Evolutionary conservation across 2,797 vertebrate species (phyloP), one percentile per base, ranked within the genome.

Genomic region (Jordanella pulchra): DNA sequence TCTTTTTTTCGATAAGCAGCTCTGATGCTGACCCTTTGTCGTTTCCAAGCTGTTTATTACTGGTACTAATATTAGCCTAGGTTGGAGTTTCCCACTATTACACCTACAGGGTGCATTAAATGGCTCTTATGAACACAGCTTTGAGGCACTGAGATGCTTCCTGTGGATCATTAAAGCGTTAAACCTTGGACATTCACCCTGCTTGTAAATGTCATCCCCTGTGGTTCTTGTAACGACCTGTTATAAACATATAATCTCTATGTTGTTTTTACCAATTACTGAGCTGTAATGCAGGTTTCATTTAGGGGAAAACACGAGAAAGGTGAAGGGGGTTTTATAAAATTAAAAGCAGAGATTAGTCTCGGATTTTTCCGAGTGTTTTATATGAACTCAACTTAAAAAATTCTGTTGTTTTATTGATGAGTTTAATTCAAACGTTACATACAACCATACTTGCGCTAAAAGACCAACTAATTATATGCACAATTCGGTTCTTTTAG

Each of bases 11-110:
- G 6, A 23, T 47, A 28, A 47, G 25, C 64, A 32, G 5, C 10
- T 55, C 7, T 39, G 11, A 0, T 3, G 0, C 30, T 28, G 28
- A 64, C 30, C 10, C 5, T n/a, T 70, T 72, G 0, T 50, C 30
- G 2, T 53, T 11, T 12, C 21, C 35, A 27, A 14, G 32, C 27
- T 71, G 64, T 71, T 79, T 67, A 60, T 15, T 3, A 5, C 32
- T 1, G 47, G 42, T 61, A 27, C 72, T 78, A 44, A 65, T 56
- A 76, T 67, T 65, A 82, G 48, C 35, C 23, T 21, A 4, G 58
- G 56, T 60, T 35, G 79, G 72, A 84, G 63, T 81, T 85, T 67
- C 67, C 79, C 66, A 0, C 25, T 53, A 58, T 14, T 42, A 12
- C 15, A n/a, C 30, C 69, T 47, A 25, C 15, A 12, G 7, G 15